Base-by-base conservation (phyloP, 2,797 vertebrate species). In the Pseudotriccus pelzelni region DNA sequence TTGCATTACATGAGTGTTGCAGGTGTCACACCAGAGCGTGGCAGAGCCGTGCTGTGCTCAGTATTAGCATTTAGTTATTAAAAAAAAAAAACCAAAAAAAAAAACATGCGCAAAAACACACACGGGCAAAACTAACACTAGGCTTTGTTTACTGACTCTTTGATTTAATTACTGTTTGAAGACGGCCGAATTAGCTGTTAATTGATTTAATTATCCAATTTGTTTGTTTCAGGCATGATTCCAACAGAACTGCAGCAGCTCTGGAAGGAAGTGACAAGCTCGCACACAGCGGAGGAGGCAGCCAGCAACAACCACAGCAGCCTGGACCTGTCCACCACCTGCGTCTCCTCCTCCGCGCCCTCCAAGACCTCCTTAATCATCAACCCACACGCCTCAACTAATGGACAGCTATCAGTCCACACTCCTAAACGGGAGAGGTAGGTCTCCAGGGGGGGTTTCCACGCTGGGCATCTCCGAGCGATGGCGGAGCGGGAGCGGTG, bases 221-320 rank as follows among this genome's bases (percentile, higher is more conserved):
- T 99, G 99, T 99, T 99, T 99, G 98, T 99, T 98, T 98, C 98
- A 99, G 99, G 99, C 99, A 99, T 99, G 99, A 99, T 99, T 99
- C 99, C 99, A 98, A 98, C 98, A 79, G 99, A 99, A 98, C 98
- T 99, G 96, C 99, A 99, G 98, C 99, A 99, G 98, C 99, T 99
- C 98, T 99, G 99, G 99, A 99, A 99, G 98, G 99, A 99, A 98
- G 99, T 99, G 97, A 99, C 99, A 87, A 98, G 98, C 79, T 98
- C 98, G 55, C 98, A 98, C 86, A 97, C 98, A 88, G 98, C 99
- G 86, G 99, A 99, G 97, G 99, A 99, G 97, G 98, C 97, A 97
- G 97, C 97, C 92, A 98, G 97, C 98, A 99, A 98, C 98, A 99
- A 98, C 94, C 99, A 99, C 98, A 98, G 99, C 96, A 99, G 99